Conservation (phyloP, 1,140 invertebrate genomes). For the Trissolcus basalis region DNA sequence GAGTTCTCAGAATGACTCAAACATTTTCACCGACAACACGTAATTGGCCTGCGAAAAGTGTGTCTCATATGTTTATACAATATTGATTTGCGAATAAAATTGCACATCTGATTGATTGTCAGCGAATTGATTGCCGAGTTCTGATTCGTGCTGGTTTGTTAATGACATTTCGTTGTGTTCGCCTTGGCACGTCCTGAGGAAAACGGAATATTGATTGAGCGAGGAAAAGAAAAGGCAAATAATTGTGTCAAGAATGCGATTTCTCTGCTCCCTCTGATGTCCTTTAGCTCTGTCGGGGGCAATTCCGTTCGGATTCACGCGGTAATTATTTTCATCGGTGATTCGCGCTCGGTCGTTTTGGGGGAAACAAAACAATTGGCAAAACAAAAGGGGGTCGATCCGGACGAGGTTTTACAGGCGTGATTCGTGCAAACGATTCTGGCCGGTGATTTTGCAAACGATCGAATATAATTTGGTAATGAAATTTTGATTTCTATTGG, state of each 20-base stretch:
- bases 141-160: conserved; percentile 7
- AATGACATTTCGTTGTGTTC: conserved; percentile 22
- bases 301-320: conserved; percentile 8
- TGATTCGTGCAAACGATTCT: too few relatives aligned
- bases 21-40: conserved; percentile 38
- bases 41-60: conserved; percentile 54
- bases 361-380: too few relatives aligned
- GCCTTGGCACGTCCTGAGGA: neutral
- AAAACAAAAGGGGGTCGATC: too few relatives aligned
- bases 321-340: neutral
- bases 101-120: conserved; percentile 30
- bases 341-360: too few relatives aligned
- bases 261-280: neutral
- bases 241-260: conserved; percentile 30
- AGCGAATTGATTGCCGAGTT: conserved; percentile 4
- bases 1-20: conserved; percentile 47
- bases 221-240: conserved; percentile 18
- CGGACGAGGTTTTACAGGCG: too few relatives aligned
- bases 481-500: conserved; percentile 32
- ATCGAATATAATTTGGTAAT: conserved; percentile 14
- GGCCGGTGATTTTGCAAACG: conserved; percentile 1
- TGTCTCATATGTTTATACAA: conserved; percentile 42
- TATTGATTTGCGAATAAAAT: conserved; percentile 23
- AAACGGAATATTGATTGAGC: conserved; percentile 27
- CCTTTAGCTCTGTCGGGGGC: conserved; percentile 4